A percentile compares a stretch with the other conserved stretches of the same genome.
phyloP scores from a whole-genome alignment of 2,888 invertebrate species.

The Neocrepidodera transversa region DNA sequence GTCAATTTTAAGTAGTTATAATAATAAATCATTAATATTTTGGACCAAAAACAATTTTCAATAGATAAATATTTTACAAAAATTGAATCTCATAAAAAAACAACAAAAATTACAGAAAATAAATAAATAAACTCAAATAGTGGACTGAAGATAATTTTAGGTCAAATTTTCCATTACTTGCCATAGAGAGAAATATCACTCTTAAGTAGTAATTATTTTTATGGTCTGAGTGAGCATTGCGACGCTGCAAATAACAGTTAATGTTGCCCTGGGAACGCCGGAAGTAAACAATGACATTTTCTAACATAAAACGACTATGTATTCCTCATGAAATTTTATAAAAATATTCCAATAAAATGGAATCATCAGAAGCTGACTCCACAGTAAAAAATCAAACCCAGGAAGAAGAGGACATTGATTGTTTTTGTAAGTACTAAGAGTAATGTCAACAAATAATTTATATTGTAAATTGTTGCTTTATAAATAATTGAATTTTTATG shows the following conservation, averaged over 20 bases:
- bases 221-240: not conserved
- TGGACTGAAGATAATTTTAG: no score
- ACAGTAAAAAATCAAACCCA: constrained; percentile 26
- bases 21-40: no score
- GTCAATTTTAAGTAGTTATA: no score
- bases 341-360: constrained; percentile 33
- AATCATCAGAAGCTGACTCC: constrained; percentile 34
- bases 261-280: constrained; percentile 5
- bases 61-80: no score
- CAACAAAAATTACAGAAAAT: no score
- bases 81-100: no score
- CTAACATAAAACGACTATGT: not conserved
- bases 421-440: constrained; percentile 42
- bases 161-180: no score
- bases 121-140: no score
- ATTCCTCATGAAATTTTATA: not conserved
- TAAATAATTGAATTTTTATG: constrained; percentile 12
- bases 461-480: not conserved
- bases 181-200: no score
- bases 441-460: not conserved
- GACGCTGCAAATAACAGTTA: not conserved
- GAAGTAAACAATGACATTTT: not conserved
- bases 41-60: no score
- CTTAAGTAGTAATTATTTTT: not conserved
- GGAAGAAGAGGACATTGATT: constrained; percentile 44